phyloP scores from a whole-genome alignment of 23 tunicate species.

The Styela plicata region DNA sequence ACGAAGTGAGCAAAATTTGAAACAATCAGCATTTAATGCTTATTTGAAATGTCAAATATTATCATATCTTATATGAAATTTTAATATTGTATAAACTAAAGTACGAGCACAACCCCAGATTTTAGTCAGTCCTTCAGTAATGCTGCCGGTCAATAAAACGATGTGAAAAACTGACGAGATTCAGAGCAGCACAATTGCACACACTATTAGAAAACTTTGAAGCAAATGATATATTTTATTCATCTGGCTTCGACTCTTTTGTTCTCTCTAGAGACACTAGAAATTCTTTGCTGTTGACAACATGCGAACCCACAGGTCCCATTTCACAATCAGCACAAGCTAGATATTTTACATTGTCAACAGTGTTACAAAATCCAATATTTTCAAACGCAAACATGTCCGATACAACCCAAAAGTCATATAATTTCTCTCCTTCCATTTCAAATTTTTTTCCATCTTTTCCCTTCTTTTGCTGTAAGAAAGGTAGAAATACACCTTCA shows the following conservation, averaged over 20 bases:
- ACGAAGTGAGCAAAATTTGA: too few species aligned
- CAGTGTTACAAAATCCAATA: conserved; percentile 92
- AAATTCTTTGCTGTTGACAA: conserved; percentile 13
- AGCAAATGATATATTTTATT: neutral
- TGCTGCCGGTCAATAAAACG: too few species aligned
- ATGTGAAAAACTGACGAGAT: too few species aligned
- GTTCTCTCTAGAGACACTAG: neutral
- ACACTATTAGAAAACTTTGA: too few species aligned
- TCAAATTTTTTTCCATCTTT: conserved; percentile 28
- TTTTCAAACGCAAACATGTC: conserved; percentile 94
- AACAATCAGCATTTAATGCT: too few species aligned
- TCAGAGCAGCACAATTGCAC: too few species aligned
- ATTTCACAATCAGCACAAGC: conserved; percentile 96
- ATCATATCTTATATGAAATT: too few species aligned
- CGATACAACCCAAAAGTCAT: conserved; percentile 71
- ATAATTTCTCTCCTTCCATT: conserved; percentile 6
- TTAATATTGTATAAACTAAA: too few species aligned
- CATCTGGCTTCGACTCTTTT: neutral
- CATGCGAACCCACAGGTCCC: conserved; percentile 91
- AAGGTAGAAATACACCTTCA: conserved; percentile 70
- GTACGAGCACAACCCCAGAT: too few species aligned
- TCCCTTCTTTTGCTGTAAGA: conserved; percentile 41
- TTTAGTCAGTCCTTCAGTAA: too few species aligned
- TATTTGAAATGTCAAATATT: too few species aligned
- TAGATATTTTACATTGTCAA: conserved; percentile 62